phyloP scores from a whole-genome alignment of 2,797 vertebrate genomes.

The Muscicapa comitata region DNA sequence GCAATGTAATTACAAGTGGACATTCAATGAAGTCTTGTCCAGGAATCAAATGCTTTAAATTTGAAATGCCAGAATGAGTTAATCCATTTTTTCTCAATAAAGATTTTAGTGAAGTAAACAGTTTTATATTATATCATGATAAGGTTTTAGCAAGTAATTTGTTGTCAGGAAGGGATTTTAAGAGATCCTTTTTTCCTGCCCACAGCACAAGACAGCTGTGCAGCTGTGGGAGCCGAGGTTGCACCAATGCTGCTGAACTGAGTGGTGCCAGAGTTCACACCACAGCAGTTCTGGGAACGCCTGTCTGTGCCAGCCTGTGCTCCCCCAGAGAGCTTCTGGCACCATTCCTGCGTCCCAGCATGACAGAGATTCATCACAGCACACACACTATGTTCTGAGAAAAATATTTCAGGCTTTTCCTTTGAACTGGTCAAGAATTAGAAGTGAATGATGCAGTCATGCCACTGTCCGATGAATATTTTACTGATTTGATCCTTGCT shows the following conservation, averaged over 20 bases:
- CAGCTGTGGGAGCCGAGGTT: background rate
- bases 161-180: background rate
- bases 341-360: background rate
- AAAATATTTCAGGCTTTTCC: background rate
- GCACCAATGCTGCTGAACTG: too few species aligned
- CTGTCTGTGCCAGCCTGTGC: rapidly evolving
- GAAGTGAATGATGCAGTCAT: rapidly evolving
- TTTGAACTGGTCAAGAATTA: background rate
- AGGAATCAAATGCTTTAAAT: background rate
- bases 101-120: background rate
- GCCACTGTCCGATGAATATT: background rate
- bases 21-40: background rate
- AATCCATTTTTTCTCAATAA: conserved; percentile 7
- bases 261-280: background rate
- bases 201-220: background rate
- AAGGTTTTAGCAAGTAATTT: background rate
- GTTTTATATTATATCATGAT: rapidly evolving
- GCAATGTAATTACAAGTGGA: background rate
- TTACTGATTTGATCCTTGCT: background rate
- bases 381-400: background rate
- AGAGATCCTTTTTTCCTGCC: background rate
- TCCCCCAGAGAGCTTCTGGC: background rate
- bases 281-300: rapidly evolving
- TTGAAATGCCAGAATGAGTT: background rate
- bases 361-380: background rate